Evolutionary conservation across 2,888 invertebrate species (phyloP), one percentile per base, ranked within the genome.

Genomic region (Pristionchus japonicus): DNA sequence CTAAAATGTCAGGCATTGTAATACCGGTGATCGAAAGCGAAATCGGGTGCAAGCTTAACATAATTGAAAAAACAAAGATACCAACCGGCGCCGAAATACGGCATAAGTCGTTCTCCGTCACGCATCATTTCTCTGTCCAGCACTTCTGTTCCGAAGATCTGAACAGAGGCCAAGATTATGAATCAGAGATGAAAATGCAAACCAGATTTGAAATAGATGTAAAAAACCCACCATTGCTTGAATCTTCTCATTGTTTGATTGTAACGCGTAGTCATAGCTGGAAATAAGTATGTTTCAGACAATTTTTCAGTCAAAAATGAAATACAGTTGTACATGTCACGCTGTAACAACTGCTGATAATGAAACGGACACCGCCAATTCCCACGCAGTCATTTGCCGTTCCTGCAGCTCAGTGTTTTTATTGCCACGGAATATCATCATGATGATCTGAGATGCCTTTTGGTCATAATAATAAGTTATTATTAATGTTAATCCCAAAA

Each of bases 371-470:
- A 91, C 92, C 15, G 89, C 91, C 67, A 92, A 82, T 57, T 94
- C 94, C 93, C 93, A 94, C 40, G 89, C 88, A 23, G 92, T 89
- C 89, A 94, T 89, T 86, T 91, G 91, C 47, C 88, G 89, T 40
- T 93, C 93, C 77, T 89, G 88, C 20, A 89, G 88, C 27, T 86
- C 90, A 27, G 90, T 90, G 80, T 90, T 90, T 67, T 92, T 90
- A 87, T 94, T 93, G 11, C 93, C 93, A 17, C 93, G 93, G 90
- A 94, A 94, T 27, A 94, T 91, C 90, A 93, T 91, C 88, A 94
- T 90, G 9, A 94, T 91, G 40, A 93, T 91, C 91, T 92, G 34
- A 17, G 3, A 57, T 57, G n/a, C n/a, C n/a, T 57, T 17, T 67
- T 23, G n/a, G n/a, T n/a, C n/a, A n/a, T n/a, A n/a, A n/a, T n/a